Conservation (phyloP, 1,140 invertebrate species). For the Vanessa tameamea region DNA sequence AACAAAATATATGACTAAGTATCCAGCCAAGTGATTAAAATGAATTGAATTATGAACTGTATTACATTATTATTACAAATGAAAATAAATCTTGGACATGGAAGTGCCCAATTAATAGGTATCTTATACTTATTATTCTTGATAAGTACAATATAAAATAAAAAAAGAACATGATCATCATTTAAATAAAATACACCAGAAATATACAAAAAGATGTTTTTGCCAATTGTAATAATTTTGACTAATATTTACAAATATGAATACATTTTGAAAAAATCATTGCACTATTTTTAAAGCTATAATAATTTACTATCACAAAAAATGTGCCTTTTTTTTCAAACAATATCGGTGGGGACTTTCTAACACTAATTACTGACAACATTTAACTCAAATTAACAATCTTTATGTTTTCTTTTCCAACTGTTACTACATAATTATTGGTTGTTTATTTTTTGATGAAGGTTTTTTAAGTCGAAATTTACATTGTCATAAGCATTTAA, state of each 20-base stretch:
- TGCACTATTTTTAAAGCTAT: slow-evolving; percentile 34
- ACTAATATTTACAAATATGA: slow-evolving; percentile 26
- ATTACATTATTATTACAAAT: not conserved
- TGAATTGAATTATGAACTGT: not conserved
- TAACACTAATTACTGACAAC: slow-evolving; percentile 17
- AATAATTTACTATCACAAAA: slow-evolving; percentile 20
- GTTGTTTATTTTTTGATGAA: not conserved
- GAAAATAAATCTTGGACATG: slow-evolving; percentile 3
- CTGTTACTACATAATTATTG: too few species aligned
- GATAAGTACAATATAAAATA: slow-evolving; percentile 28
- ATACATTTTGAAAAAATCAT: slow-evolving; percentile 21
- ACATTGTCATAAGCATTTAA: slow-evolving; percentile 6
- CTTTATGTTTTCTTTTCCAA: too few species aligned
- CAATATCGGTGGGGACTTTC: slow-evolving; percentile 22
- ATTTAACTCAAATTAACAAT: too few species aligned
- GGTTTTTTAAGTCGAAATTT: not conserved
- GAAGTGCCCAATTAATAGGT: not conserved
- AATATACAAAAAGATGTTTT: slow-evolving; percentile 20
- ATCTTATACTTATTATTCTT: slow-evolving; percentile 12
- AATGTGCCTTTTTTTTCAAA: slow-evolving; percentile 15
- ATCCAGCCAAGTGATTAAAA: slow-evolving; percentile 7
- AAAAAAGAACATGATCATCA: slow-evolving; percentile 1
- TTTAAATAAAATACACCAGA: slow-evolving; percentile 12
- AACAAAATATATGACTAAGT: not conserved
- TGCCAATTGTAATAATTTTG: slow-evolving; percentile 19